A percentile compares a stretch with the other conserved stretches of the same genome.
phyloP scores from a whole-genome alignment of 2,113 vertebrate species.

The Thunnus thynnus region DNA sequence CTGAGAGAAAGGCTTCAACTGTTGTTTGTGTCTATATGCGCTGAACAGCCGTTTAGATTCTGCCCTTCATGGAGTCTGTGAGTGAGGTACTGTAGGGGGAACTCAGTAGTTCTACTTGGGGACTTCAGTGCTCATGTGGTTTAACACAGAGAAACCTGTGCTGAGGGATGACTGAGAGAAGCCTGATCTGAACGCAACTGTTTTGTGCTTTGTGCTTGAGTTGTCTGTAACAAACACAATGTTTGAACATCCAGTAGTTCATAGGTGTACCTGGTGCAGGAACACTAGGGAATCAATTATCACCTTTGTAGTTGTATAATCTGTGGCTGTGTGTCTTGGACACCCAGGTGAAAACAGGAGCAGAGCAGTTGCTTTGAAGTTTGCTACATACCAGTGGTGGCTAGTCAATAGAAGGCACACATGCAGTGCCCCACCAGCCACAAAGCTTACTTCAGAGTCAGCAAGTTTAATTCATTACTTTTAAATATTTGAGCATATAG shows the following conservation, averaged over 20 bases:
- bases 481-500: too few relatives aligned
- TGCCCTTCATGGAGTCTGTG: neutral
- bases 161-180: neutral
- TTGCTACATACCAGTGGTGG: too few relatives aligned
- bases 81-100: neutral
- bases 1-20: conserved; percentile 1
- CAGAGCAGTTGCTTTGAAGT: neutral
- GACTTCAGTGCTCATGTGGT: neutral
- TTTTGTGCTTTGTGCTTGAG: neutral
- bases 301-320: neutral
- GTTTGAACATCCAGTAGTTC: neutral
- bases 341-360: too few relatives aligned
- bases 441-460: too few relatives aligned
- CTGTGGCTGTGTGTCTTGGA: too few relatives aligned
- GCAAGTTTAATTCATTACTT: too few relatives aligned
- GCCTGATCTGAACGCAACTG: neutral
- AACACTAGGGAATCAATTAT: neutral
- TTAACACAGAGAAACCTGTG: neutral
- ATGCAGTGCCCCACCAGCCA: too few relatives aligned
- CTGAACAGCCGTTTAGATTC: neutral
- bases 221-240: neutral
- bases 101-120: neutral
- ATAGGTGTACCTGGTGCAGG: neutral
- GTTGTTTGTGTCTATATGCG: neutral
- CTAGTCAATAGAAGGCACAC: too few relatives aligned